A percentile compares a stretch with the other conserved stretches of the same genome.
These are phyloP conservation scores for Idris sp. DNA, from an alignment of 1,140 invertebrate genomes.

Conservation along the genomic window DNA sequence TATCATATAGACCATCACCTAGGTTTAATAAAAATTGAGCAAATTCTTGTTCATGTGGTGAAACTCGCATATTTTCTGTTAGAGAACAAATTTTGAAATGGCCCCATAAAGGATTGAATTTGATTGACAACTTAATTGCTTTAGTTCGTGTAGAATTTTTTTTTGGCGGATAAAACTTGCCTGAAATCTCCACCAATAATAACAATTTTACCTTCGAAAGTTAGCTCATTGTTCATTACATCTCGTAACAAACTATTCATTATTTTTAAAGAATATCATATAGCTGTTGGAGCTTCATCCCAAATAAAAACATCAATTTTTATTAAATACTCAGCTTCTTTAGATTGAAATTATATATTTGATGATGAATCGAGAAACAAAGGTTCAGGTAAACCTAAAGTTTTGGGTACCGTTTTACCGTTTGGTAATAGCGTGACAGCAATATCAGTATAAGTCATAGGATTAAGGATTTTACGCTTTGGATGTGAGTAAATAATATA, in stretches of 20 bases:
- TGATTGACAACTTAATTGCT: background rate
- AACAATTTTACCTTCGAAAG: conserved; percentile 63
- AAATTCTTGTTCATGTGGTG: conserved; percentile 29
- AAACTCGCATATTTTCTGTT: conserved; percentile 16
- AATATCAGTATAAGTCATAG: background rate
- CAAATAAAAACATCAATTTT: background rate
- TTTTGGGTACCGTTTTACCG: conserved; percentile 9
- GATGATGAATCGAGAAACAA: conserved; percentile 7
- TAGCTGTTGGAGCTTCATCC: no score
- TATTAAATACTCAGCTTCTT: conserved; percentile 16
- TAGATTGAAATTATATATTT: conserved; percentile 9
- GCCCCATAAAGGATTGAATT: conserved; percentile 28
- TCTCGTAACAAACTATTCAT: background rate
- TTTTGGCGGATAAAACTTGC: conserved; percentile 59
- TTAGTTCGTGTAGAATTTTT: conserved; percentile 35
- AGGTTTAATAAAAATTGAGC: conserved; percentile 17
- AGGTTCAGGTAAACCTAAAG: conserved; percentile 3
- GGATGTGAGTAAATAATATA: conserved; percentile 27
- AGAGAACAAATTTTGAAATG: conserved; percentile 21
- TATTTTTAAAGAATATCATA: conserved; percentile 2
- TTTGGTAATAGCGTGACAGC: conserved; percentile 1
- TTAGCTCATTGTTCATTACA: background rate
- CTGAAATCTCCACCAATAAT: conserved; percentile 61
- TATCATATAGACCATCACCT: conserved; percentile 32
- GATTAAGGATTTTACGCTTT: conserved; percentile 7